Base-by-base conservation (phyloP, 1,140 invertebrate species). In the Tyrophagus putrescentiae region DNA sequence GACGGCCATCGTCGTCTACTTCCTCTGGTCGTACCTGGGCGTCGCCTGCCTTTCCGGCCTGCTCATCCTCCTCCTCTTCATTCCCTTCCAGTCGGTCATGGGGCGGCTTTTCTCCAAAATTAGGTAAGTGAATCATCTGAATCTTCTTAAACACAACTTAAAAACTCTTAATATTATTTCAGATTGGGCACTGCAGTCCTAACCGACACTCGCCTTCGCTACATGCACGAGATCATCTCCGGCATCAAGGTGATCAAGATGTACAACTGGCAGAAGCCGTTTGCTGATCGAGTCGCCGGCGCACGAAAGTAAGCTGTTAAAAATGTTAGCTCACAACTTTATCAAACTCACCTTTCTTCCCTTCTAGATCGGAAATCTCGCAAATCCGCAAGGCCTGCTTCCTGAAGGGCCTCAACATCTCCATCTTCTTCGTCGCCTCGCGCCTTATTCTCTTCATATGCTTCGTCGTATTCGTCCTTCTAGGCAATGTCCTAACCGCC, bases 161-260 rank as follows among this genome's bases (percentile, higher is more conserved):
- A 13, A 5, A 48, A 13, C 7, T 29, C 31, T 6, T n/a, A 21
- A 48, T 6, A 6, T 6, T 27, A 48, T 48, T 6, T 13, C 18
- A 60, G 58, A 61, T 57, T 11, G 16, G 6, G 23, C 5, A 60
- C 58, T 7, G 56, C 58, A 4, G 7, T n/a, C 9, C 7, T 56
- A n/a, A 61, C 58, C 4, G 58, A 60, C 28, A 18, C 11, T 16
- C 4, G 58, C n/a, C 7, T 60, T 23, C 11, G 56, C 58, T 31
- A 60, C 4, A 90, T 92, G 84, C 88, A 85, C 68, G 88, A 93
- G 74, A 85, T 94, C 16, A 81, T 94, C 21, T 78, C 80, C 45
- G 87, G 85, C 0, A 87, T 93, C 66, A 82, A 88, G 71, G 82
- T 89, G 27, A 84, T 93, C 58, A 94, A 67, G 31, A 67, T 67